Conservation (phyloP, 1,140 invertebrate species). For the Onthophagus taurus region DNA sequence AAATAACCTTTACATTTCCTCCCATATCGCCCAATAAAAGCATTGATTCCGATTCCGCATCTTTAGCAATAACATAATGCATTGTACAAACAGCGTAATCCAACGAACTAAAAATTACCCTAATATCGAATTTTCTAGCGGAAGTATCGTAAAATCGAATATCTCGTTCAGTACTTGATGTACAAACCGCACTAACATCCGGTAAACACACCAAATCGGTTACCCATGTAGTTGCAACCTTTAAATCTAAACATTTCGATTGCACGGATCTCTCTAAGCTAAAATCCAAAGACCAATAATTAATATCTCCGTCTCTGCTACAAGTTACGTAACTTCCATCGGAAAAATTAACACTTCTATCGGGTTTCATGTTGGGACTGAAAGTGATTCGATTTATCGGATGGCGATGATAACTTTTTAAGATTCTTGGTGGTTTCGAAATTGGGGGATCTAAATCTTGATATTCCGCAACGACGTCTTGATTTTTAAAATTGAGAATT, state of each 20-base stretch:
- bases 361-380: slow-evolving; percentile 44
- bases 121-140: slow-evolving; percentile 55
- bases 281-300: slow-evolving; percentile 60
- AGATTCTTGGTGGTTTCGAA: slow-evolving; percentile 42
- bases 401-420: slow-evolving; percentile 51
- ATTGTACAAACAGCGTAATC: slow-evolving; percentile 48
- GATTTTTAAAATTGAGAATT: slow-evolving; percentile 52
- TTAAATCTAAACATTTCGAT: slow-evolving; percentile 48
- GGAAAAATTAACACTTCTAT: slow-evolving; percentile 42
- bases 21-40: slow-evolving; percentile 56
- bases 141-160: slow-evolving; percentile 62
- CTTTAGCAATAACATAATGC: slow-evolving; percentile 51
- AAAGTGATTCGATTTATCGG: slow-evolving; percentile 50
- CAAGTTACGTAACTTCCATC: slow-evolving; percentile 55
- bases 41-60: slow-evolving; percentile 44
- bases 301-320: slow-evolving; percentile 56
- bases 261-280: slow-evolving; percentile 45
- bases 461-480: slow-evolving; percentile 39
- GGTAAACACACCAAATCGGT: slow-evolving; percentile 56
- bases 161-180: slow-evolving; percentile 56
- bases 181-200: slow-evolving; percentile 58
- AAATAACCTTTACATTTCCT: slow-evolving; percentile 52
- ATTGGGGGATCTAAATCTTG: slow-evolving; percentile 49
- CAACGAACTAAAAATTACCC: slow-evolving; percentile 47
- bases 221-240: slow-evolving; percentile 49